Evolutionary conservation across 2,113 vertebrate species (phyloP).

Genomic region (Xiphias gladius): DNA sequence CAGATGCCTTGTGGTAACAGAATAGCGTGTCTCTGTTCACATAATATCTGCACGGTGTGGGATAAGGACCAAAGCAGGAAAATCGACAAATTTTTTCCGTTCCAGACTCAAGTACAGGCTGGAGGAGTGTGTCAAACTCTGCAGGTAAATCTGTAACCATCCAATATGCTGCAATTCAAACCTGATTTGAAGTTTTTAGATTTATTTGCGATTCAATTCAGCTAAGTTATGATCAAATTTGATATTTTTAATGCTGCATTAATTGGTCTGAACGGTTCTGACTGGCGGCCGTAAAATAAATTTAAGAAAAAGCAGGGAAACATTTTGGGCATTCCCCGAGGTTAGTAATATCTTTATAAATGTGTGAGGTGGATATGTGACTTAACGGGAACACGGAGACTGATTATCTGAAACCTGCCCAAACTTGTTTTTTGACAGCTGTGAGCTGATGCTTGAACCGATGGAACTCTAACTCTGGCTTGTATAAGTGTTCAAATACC

Average conservation of each 20-base stretch:
- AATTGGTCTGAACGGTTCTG: not conserved
- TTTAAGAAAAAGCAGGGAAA: no score
- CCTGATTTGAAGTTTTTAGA: no score
- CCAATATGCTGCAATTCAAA: not conserved
- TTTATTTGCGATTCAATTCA: not conserved
- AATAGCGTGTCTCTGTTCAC: conserved; percentile 98
- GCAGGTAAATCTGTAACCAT: not conserved
- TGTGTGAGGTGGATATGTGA: no score
- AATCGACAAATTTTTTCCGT: not conserved
- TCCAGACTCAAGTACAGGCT: not conserved
- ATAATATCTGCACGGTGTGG: conserved; percentile 87
- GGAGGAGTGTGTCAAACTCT: not conserved
- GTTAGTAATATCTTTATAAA: no score
- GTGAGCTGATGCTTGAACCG: not conserved
- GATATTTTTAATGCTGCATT: not conserved
- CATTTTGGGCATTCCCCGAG: no score
- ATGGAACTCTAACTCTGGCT: not conserved
- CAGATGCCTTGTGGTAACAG: conserved; percentile 97
- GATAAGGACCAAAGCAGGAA: conserved; percentile 80
- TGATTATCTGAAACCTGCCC: no score
- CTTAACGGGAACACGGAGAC: no score
- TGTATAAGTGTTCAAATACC: no score
- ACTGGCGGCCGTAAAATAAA: no score
- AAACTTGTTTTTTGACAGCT: not conserved
- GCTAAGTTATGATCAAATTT: not conserved